Percentiles rank a stretch among this genome's conserved stretches.
Conservation (phyloP, 1,140 invertebrate species). For the Penaeus japonicus region DNA sequence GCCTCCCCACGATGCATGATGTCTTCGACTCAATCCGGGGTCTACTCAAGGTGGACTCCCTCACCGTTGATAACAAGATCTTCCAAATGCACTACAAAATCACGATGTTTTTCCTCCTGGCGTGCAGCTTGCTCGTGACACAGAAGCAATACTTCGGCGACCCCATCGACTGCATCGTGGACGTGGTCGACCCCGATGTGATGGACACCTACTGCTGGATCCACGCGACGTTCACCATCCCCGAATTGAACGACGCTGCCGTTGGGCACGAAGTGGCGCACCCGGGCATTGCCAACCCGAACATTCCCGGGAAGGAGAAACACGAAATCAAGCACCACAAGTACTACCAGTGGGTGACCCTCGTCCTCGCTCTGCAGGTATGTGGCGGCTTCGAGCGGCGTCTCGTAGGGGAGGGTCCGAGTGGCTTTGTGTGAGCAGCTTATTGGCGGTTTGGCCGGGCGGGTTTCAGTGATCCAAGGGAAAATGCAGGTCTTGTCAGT, state of each 20-base stretch:
- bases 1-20: constrained; percentile 80
- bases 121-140: constrained; percentile 90
- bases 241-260: constrained; percentile 74
- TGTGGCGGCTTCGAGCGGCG: constrained; percentile 10
- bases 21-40: constrained; percentile 91
- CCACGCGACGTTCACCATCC: constrained; percentile 90
- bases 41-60: constrained; percentile 85
- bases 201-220: constrained; percentile 98
- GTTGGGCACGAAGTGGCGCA: constrained; percentile 71
- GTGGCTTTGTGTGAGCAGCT: constrained; percentile 65
- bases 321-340: constrained; percentile 87
- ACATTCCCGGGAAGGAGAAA: constrained; percentile 66
- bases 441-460: no score
- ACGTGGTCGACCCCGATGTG: constrained; percentile 82
- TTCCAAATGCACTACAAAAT: constrained; percentile 94
- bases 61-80: constrained; percentile 93
- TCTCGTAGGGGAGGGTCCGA: constrained; percentile 71
- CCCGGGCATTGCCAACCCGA: constrained; percentile 67
- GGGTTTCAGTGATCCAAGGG: no score
- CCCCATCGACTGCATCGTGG: constrained; percentile 92
- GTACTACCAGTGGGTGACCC: constrained; percentile 97
- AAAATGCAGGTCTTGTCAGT: no score
- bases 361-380: constrained; percentile 71
- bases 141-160: constrained; percentile 94
- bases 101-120: constrained; percentile 88